These are phyloP conservation scores for Chamaea fasciata DNA, from an alignment of 2,113 vertebrate genomes.

Conservation along the genomic window DNA sequence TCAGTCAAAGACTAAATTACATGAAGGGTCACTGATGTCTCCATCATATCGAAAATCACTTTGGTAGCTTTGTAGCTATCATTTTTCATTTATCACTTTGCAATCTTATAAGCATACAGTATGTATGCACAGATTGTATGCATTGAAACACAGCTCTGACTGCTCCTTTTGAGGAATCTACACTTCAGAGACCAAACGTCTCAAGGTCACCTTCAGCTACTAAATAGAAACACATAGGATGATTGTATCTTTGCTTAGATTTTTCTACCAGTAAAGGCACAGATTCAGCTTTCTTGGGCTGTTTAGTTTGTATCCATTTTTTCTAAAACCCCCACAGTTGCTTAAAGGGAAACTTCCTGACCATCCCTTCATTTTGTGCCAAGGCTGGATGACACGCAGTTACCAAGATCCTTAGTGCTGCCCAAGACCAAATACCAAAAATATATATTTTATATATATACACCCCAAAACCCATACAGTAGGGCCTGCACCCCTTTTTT, in stretches of 20 bases:
- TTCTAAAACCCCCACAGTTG: background rate
- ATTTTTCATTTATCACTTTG: constrained; percentile 24
- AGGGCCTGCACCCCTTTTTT: background rate
- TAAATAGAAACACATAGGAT: background rate
- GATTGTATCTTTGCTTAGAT: accelerated
- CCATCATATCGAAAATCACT: constrained; percentile 27
- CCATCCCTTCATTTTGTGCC: background rate
- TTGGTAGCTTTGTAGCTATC: background rate
- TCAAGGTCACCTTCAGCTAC: background rate
- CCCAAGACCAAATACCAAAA: background rate
- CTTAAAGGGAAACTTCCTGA: background rate
- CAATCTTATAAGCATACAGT: background rate
- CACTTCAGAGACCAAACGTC: background rate
- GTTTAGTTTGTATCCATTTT: background rate
- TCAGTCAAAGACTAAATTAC: constrained; percentile 26
- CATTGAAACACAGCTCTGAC: background rate
- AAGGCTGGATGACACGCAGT: background rate
- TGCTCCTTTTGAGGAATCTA: background rate
- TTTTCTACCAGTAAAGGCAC: background rate
- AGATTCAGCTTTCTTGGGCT: background rate
- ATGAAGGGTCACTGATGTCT: constrained; percentile 23
- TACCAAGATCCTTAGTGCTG: background rate
- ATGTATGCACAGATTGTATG: background rate
- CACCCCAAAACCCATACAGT: background rate
- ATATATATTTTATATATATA: too few species aligned